Evolutionary conservation across 64 coral and sea anemone species (phyloP).

Genomic region (Pocillopora verrucosa): DNA sequence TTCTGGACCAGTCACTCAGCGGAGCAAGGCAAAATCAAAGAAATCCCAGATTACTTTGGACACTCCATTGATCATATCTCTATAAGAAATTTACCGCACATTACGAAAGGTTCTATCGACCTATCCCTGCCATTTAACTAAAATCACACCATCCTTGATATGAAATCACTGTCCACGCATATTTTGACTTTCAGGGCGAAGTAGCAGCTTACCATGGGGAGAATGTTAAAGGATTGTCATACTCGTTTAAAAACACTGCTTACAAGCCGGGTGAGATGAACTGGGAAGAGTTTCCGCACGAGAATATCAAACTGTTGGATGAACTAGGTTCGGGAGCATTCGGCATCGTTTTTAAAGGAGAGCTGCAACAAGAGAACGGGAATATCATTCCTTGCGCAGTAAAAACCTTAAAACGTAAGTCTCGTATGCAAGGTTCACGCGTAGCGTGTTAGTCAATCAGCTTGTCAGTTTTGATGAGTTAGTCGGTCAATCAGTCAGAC

Average conservation of each 20-base stretch:
- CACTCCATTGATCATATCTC: too few species aligned
- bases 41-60: too few species aligned
- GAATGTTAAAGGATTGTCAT: slow-evolving; percentile 22
- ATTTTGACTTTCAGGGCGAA: background rate
- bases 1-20: too few species aligned
- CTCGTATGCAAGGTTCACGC: too few species aligned
- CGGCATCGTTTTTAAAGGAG: slow-evolving; percentile 69
- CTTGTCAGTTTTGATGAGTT: too few species aligned
- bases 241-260: background rate
- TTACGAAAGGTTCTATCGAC: too few species aligned
- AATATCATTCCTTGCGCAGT: slow-evolving; percentile 61
- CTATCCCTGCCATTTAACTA: too few species aligned
- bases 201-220: background rate
- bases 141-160: too few species aligned
- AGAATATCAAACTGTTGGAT: slow-evolving; percentile 43
- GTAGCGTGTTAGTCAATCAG: too few species aligned
- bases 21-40: too few species aligned
- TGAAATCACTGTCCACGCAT: too few species aligned
- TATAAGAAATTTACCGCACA: too few species aligned
- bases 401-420: slow-evolving; percentile 73
- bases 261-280: slow-evolving; percentile 16
- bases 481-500: background rate
- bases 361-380: slow-evolving; percentile 21
- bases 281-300: slow-evolving; percentile 55
- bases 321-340: slow-evolving; percentile 81